A percentile compares a stretch with the other conserved stretches of the same genome.
phyloP scores from a whole-genome alignment of 2,797 vertebrate species.

The Saguinus oedipus region DNA sequence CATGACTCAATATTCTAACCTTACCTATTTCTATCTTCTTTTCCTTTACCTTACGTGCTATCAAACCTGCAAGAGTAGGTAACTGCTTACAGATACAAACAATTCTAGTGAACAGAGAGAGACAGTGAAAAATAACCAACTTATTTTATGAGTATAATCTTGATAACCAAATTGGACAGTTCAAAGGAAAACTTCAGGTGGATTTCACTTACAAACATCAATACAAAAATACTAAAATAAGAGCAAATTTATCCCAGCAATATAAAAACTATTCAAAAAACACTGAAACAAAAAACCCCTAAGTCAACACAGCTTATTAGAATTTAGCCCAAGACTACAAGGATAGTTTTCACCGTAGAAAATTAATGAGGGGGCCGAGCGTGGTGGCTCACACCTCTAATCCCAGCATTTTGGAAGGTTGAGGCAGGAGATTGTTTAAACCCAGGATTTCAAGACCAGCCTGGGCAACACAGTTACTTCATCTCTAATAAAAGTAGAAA shows the following conservation, averaged over 20 bases:
- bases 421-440: background rate
- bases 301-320: background rate
- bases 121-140: background rate
- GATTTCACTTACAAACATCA: background rate
- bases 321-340: conserved; percentile 28
- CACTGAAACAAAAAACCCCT: background rate
- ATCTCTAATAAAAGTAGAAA: background rate
- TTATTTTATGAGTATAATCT: background rate
- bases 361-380: background rate
- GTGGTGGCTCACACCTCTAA: background rate
- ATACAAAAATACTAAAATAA: conserved; percentile 27
- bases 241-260: background rate
- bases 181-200: conserved; percentile 27
- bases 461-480: background rate
- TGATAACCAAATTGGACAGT: conserved; percentile 5
- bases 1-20: background rate
- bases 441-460: background rate
- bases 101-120: background rate
- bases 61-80: background rate
- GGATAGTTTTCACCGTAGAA: background rate
- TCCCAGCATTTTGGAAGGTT: background rate
- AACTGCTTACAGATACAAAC: background rate
- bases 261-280: background rate
- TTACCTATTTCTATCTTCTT: background rate
- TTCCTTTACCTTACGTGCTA: background rate